Evolutionary conservation across 2,113 vertebrate genomes (phyloP).

Genomic region (Gasterosteus aculeatus): DNA sequence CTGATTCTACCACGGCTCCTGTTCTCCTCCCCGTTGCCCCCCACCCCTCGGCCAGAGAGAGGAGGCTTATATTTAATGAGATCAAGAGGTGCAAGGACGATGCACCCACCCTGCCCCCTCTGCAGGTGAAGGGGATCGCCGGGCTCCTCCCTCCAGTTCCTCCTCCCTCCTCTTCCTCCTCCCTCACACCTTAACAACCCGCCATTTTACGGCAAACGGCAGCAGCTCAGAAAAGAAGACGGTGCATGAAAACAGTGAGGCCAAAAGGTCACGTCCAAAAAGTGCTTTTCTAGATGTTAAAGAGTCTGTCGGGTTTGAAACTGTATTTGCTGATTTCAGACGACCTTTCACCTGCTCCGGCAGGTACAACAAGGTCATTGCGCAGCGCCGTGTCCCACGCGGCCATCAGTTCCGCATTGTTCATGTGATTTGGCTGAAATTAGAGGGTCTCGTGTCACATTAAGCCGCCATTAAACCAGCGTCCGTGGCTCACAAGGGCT

Average conservation of each 20-base stretch:
- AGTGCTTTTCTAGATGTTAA: constrained; percentile 2
- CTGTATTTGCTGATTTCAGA: constrained; percentile 9
- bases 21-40: constrained; percentile 22
- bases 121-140: constrained; percentile 27
- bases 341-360: constrained; percentile 38
- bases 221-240: neutral
- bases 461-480: constrained; percentile 15
- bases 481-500: constrained; percentile 37
- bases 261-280: constrained; percentile 22
- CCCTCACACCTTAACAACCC: constrained; percentile 32
- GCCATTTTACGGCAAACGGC: constrained; percentile 8
- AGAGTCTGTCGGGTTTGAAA: neutral
- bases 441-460: constrained; percentile 39
- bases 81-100: constrained; percentile 52
- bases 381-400: constrained; percentile 16
- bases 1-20: constrained; percentile 32
- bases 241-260: constrained; percentile 12
- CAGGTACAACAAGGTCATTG: constrained; percentile 33
- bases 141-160: constrained; percentile 22
- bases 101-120: neutral
- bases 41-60: constrained; percentile 14
- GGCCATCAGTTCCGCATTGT: constrained; percentile 56
- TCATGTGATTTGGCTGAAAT: constrained; percentile 51
- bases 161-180: constrained; percentile 29
- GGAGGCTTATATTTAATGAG: constrained; percentile 67